A percentile compares a stretch with the other conserved stretches of the same genome.
Conservation (phyloP, 1,140 invertebrate genomes). For the Potamilus streckersoni region DNA sequence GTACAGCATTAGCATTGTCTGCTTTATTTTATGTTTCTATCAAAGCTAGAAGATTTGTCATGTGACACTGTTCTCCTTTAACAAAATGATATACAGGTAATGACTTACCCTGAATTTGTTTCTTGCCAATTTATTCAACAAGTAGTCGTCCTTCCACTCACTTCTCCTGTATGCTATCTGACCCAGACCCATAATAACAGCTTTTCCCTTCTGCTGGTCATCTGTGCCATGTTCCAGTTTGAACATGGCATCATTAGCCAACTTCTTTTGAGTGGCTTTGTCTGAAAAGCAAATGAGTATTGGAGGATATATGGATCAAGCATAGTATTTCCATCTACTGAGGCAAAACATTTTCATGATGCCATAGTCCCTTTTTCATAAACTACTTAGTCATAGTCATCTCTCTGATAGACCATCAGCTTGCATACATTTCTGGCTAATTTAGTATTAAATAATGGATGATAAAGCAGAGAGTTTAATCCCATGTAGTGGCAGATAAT, state of each 20-base stretch:
- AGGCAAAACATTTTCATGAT: not conserved
- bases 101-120: slow-evolving; percentile 83
- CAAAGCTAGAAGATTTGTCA: too few relatives aligned
- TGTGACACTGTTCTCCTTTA: too few relatives aligned
- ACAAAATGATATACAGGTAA: too few relatives aligned
- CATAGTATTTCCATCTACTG: not conserved
- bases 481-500: too few relatives aligned
- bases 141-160: slow-evolving; percentile 90
- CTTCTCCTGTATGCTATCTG: slow-evolving; percentile 83
- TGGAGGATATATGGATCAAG: not conserved
- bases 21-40: too few relatives aligned
- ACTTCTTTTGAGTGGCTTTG: slow-evolving; percentile 85
- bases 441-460: too few relatives aligned
- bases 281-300: slow-evolving; percentile 37
- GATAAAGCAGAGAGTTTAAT: too few relatives aligned
- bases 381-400: not conserved
- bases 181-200: slow-evolving; percentile 78
- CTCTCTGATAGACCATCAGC: too few relatives aligned
- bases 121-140: slow-evolving; percentile 85
- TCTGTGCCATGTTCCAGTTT: slow-evolving; percentile 90
- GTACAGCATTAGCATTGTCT: too few relatives aligned
- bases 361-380: not conserved
- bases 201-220: slow-evolving; percentile 81
- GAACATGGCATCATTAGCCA: slow-evolving; percentile 97
- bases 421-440: too few relatives aligned